Evolutionary conservation across 2,797 vertebrate genomes (phyloP), one percentile per base, ranked within the genome.

Genomic region (Channallabes apus): DNA sequence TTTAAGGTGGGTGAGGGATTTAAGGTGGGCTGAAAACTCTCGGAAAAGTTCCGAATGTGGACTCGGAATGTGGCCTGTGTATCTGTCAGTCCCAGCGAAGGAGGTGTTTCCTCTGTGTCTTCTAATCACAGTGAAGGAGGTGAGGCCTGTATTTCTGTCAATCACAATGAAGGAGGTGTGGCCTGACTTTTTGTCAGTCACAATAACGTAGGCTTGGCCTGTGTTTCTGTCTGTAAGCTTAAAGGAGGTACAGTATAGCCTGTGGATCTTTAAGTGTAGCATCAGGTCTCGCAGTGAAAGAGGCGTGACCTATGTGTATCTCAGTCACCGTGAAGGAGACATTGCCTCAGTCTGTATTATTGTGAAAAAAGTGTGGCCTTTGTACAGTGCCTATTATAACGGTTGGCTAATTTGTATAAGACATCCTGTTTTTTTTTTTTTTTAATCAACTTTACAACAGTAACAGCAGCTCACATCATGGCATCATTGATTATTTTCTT

Each of bases 1-100:
- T 46, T 80, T 80, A 80, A 64, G 78, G 61, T 80, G 59, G 77
- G 2, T 38, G 7, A 64, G 32, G 29, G 29, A 41, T 79, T 62
- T 79, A 76, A 79, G 51, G 73, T 17, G 24, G 72, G 17, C n/a
- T 75, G 72, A 54, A 14, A 3, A 75, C 20, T 27, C 38, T 2
- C 22, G 17, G n/a, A 75, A 54, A 9, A 18, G 38, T n/a, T 29
- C 2, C 17, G 32, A 76, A 58, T 11, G 3, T 32, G 18, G 7
- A 24, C 59, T 24, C 22, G 6, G 2, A 15, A 15, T 29, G 27
- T 32, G 15, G 29, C 15, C 5, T 69, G n/a, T 65, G n/a, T 14
- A 3, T 69, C 6, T 72, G 22, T 73, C 41, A 14, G 68, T 22
- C 18, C 1, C 46, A 69, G 1, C 0, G 1, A 69, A 9, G 1